Percentiles rank a stretch among this genome's conserved stretches.
phyloP scores from a whole-genome alignment of 2,797 vertebrate genomes.

The Acridotheres tristis region DNA sequence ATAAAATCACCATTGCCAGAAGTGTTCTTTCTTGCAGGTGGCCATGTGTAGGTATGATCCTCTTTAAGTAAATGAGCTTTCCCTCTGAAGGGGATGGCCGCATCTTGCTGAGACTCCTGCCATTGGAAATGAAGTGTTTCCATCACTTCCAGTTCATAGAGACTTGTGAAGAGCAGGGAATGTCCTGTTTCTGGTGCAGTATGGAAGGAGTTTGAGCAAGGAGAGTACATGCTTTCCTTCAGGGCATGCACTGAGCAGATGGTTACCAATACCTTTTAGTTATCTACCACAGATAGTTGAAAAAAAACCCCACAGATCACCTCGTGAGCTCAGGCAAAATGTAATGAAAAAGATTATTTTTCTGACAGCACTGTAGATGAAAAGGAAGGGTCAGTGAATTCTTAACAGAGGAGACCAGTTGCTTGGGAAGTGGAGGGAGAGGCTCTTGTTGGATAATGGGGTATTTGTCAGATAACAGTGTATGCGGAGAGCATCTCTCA shows the following conservation, averaged over 20 bases:
- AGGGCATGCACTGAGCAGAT: background rate
- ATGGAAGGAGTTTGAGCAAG: background rate
- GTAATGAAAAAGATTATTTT: background rate
- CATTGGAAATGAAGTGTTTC: background rate
- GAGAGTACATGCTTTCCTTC: background rate
- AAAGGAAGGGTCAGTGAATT: background rate
- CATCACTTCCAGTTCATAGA: background rate
- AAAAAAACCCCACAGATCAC: background rate
- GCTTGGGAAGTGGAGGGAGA: background rate
- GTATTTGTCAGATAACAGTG: background rate
- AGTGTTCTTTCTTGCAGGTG: background rate
- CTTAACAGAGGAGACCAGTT: background rate
- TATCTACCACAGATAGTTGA: background rate
- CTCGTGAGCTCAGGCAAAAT: background rate
- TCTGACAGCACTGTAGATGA: background rate
- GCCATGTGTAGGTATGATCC: background rate
- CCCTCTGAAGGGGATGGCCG: background rate
- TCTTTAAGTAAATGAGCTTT: background rate
- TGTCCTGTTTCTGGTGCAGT: background rate
- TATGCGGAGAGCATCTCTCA: background rate
- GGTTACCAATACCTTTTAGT: background rate
- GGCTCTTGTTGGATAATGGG: background rate
- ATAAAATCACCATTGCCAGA: background rate
- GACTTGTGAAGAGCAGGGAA: background rate
- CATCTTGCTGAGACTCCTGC: background rate